These are phyloP conservation scores for Axea sp. DNA, from an alignment of 2,888 invertebrate species.

Conservation along the genomic window DNA sequence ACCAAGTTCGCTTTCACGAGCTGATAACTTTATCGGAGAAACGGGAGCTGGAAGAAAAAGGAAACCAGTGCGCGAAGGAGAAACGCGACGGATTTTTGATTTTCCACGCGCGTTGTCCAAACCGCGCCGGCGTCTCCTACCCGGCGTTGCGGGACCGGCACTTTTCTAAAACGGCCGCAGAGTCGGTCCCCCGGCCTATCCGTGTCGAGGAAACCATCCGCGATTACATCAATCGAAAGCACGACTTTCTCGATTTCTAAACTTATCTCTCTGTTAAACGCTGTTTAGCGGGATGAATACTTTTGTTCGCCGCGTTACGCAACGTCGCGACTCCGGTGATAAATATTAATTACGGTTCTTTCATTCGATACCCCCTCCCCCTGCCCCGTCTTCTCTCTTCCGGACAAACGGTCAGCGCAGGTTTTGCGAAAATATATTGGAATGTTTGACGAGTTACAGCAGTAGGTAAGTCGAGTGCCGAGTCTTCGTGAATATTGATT, in stretches of 20 bases:
- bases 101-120: constrained; percentile 22
- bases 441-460: no score
- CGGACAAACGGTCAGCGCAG: no score
- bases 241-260: constrained; percentile 63
- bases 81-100: constrained; percentile 30
- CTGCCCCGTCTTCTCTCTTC: no score
- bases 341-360: no score
- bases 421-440: no score
- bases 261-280: constrained; percentile 58
- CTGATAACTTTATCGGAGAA: constrained; percentile 4
- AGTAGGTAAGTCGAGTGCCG: no score
- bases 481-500: no score
- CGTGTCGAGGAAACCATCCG: constrained; percentile 52
- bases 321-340: constrained; percentile 4
- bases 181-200: constrained; percentile 31
- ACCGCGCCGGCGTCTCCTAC: constrained; percentile 18
- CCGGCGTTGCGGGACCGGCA: constrained; percentile 30
- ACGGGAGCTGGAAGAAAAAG: not conserved
- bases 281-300: constrained; percentile 49
- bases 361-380: no score
- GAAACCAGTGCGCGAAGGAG: constrained; percentile 12
- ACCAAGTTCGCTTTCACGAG: not conserved
- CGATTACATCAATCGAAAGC: constrained; percentile 62
- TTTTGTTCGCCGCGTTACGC: constrained; percentile 41
- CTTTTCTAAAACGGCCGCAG: constrained; percentile 18